phyloP scores from a whole-genome alignment of 2,888 invertebrate genomes.

The Taphrorychus bicolor region DNA sequence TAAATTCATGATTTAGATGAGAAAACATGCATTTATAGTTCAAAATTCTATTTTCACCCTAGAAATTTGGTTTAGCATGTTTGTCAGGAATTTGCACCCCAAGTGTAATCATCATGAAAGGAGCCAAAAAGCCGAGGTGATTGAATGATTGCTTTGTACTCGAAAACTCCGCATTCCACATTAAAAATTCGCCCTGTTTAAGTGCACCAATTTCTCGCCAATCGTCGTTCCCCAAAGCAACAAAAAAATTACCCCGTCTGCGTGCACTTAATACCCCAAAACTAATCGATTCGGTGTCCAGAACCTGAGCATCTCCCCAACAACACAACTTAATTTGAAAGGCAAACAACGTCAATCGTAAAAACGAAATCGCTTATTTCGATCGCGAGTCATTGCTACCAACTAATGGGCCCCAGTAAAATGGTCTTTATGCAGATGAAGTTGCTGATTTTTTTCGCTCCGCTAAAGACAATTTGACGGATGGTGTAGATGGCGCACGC shows the following conservation, averaged over 20 bases:
- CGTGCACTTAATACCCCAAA: conserved; percentile 20
- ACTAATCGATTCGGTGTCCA: background rate
- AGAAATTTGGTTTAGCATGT: too few species aligned
- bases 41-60: too few species aligned
- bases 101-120: too few species aligned
- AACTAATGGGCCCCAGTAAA: conserved; percentile 25
- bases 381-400: conserved; percentile 25
- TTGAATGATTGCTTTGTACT: too few species aligned
- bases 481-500: conserved; percentile 16
- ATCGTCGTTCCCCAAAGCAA: too few species aligned
- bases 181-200: too few species aligned
- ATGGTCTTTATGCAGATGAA: conserved; percentile 27
- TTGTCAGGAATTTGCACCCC: too few species aligned
- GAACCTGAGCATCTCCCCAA: conserved; percentile 16
- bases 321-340: conserved; percentile 16
- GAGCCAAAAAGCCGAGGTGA: too few species aligned
- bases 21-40: too few species aligned
- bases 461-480: conserved; percentile 16
- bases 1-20: too few species aligned
- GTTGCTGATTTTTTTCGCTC: conserved; percentile 12
- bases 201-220: too few species aligned
- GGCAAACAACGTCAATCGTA: conserved; percentile 24
- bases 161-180: too few species aligned
- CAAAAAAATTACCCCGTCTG: background rate
- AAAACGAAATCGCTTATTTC: conserved; percentile 25